Evolutionary conservation across 2,797 vertebrate species (phyloP).

Genomic region (Scolopax bukidnonensis): DNA sequence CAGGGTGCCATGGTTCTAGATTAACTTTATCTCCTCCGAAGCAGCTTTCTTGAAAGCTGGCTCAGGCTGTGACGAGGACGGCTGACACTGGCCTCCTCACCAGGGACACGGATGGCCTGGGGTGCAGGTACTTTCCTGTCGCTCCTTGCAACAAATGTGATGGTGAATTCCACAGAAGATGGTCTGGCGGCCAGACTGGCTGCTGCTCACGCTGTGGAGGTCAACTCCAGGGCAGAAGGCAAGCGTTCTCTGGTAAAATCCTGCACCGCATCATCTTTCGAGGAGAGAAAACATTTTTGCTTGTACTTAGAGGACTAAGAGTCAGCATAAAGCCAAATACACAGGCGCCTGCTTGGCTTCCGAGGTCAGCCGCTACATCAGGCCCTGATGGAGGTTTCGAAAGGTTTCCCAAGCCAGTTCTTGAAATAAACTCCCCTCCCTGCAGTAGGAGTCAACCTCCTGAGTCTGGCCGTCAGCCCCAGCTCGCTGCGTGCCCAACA

Average conservation of each 20-base stretch:
- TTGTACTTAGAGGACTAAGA: background rate
- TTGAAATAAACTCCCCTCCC: background rate
- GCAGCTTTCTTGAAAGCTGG: background rate
- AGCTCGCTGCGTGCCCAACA: background rate
- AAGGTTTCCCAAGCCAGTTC: background rate
- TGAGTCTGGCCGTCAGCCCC: background rate
- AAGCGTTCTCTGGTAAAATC: background rate
- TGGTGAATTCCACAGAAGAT: background rate
- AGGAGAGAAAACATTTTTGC: background rate
- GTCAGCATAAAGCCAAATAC: background rate
- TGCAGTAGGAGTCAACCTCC: background rate
- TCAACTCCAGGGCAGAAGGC: background rate
- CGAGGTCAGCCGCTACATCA: background rate
- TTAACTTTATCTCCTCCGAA: background rate
- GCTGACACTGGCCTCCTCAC: background rate
- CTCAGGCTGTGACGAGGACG: background rate
- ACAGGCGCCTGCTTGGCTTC: fast-evolving
- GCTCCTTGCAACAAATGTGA: background rate
- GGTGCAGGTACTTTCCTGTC: background rate
- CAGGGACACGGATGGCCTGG: background rate
- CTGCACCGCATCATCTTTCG: background rate
- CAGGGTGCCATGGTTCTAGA: background rate
- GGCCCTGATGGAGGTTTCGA: background rate
- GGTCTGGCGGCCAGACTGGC: background rate
- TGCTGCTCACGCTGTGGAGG: background rate